Evolutionary conservation across 2,888 invertebrate genomes (phyloP).

Genomic region (Cheilosia vulpina): DNA sequence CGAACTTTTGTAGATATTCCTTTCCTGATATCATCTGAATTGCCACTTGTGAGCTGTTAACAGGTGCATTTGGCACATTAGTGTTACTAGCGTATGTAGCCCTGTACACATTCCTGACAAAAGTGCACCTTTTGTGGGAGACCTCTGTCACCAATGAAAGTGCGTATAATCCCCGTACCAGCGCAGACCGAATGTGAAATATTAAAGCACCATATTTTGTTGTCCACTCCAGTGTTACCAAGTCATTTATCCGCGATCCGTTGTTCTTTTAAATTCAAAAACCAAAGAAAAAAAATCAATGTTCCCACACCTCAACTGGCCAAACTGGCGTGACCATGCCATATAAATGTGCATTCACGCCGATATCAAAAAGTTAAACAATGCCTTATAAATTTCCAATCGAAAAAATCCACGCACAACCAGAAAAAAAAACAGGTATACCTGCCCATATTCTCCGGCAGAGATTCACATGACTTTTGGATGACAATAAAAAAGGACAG

Average conservation of each 20-base stretch:
- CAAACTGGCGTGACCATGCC: conserved; percentile 61
- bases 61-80: too few relatives aligned
- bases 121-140: neutral
- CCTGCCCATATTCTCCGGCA: conserved; percentile 35
- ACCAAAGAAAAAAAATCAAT: conserved; percentile 12
- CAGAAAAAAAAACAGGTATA: conserved; percentile 8
- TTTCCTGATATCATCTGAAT: too few relatives aligned
- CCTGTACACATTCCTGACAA: neutral
- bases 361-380: conserved; percentile 66
- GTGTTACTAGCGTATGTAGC: too few relatives aligned
- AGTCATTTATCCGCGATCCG: conserved; percentile 26
- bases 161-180: neutral
- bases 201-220: neutral
- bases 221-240: neutral
- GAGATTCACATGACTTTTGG: conserved; percentile 62
- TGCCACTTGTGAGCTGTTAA: too few relatives aligned
- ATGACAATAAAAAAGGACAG: conserved; percentile 59
- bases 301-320: conserved; percentile 52
- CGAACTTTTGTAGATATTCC: too few relatives aligned
- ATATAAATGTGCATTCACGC: conserved; percentile 60
- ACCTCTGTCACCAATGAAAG: neutral
- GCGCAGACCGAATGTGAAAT: neutral
- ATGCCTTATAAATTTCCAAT: conserved; percentile 66
- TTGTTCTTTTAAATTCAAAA: conserved; percentile 8
- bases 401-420: conserved; percentile 45